phyloP scores from a whole-genome alignment of 2,888 invertebrate species.

The Liodrosophila aerea region DNA sequence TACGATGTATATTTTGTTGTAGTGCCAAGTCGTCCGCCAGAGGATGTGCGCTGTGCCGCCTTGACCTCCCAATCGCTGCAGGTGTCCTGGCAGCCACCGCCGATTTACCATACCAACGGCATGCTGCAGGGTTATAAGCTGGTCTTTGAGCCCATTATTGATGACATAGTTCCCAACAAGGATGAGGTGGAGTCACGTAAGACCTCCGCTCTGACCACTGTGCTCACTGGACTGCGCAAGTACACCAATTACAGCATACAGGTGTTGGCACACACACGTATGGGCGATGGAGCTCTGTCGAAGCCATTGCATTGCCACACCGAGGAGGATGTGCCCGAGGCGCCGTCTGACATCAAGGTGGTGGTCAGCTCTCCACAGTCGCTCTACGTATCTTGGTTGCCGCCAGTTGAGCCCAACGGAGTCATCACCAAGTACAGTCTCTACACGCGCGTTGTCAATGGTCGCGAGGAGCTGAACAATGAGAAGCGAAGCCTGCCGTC shows the following conservation, averaged over 20 bases:
- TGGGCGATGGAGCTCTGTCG: conserved; percentile 89
- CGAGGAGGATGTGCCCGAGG: conserved; percentile 91
- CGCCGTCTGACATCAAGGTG: conserved; percentile 91
- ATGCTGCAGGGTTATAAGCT: conserved; percentile 90
- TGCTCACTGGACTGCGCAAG: conserved; percentile 88
- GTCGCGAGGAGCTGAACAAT: conserved; percentile 87
- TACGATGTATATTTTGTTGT: conserved; percentile 4
- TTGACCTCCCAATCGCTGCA: conserved; percentile 89
- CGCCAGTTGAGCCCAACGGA: conserved; percentile 89
- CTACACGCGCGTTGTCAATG: conserved; percentile 87
- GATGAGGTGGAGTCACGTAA: conserved; percentile 86
- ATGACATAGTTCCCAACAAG: conserved; percentile 83
- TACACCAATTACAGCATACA: conserved; percentile 92
- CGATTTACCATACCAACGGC: conserved; percentile 88
- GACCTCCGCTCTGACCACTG: conserved; percentile 87
- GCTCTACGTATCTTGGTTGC: conserved; percentile 90
- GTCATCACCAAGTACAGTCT: conserved; percentile 89
- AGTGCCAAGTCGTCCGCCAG: conserved; percentile 92
- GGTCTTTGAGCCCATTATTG: conserved; percentile 86
- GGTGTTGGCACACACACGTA: conserved; percentile 89
- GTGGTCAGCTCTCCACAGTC: conserved; percentile 89
- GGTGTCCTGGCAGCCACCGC: conserved; percentile 91
- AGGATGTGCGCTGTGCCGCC: conserved; percentile 89
- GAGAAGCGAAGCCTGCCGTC: conserved; percentile 86
- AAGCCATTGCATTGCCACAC: conserved; percentile 88